phyloP scores from a whole-genome alignment of 2,797 vertebrate species.

The Neosilurus mollespiculum region DNA sequence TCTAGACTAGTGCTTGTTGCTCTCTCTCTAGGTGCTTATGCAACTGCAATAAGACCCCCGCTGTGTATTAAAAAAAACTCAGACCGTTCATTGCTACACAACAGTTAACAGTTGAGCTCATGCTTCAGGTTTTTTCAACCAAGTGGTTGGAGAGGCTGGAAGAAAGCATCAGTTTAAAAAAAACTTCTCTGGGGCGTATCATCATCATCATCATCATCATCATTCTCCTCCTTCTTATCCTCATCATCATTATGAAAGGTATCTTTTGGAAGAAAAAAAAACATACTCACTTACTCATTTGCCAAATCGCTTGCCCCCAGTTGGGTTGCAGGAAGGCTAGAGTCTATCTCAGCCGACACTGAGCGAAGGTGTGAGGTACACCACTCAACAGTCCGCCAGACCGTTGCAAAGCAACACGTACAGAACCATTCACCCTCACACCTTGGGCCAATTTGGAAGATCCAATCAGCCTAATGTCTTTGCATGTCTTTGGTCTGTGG shows the following conservation, averaged over 20 bases:
- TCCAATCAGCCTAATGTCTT: no score
- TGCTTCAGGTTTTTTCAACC: conserved; percentile 2
- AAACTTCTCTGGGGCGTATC: neutral
- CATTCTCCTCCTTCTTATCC: neutral
- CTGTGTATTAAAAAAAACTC: conserved; percentile 10
- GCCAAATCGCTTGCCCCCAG: no score
- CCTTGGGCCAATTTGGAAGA: no score
- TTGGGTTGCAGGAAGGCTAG: no score
- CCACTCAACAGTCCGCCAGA: no score
- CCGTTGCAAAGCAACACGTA: no score
- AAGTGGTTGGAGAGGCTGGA: neutral
- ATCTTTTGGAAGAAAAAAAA: neutral
- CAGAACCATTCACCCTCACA: no score
- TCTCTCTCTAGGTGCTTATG: conserved; percentile 17
- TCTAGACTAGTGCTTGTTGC: conserved; percentile 22
- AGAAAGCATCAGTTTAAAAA: conserved; percentile 4
- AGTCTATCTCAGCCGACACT: no score
- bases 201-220: neutral
- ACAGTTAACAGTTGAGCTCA: neutral
- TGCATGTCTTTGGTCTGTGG: no score
- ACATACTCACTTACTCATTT: no score
- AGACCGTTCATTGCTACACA: neutral
- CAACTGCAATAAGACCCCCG: conserved; percentile 33
- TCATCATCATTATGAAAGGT: neutral
- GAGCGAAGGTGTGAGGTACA: no score